phyloP scores from a whole-genome alignment of 2,888 invertebrate genomes.

The Eurytoma californica region DNA sequence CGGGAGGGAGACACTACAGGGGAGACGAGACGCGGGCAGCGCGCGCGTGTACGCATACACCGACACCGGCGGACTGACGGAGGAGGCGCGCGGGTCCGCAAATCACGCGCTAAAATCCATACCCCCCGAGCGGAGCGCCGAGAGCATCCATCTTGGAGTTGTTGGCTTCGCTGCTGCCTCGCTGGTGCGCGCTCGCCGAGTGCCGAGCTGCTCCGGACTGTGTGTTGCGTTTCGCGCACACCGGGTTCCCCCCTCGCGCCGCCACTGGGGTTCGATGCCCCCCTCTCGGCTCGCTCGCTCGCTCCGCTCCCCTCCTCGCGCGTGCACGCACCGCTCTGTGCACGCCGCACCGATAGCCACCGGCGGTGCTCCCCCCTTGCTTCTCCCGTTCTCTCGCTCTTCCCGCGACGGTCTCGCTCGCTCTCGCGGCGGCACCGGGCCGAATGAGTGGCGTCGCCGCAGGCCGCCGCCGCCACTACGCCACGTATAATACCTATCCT shows the following conservation, averaged over 20 bases:
- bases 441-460: constrained; percentile 3
- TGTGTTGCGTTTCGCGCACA: constrained; percentile 11
- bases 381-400: not conserved
- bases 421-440: not conserved
- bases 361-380: no score
- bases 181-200: not conserved
- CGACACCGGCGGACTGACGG: not conserved
- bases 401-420: not conserved
- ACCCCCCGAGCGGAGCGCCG: constrained; percentile 54
- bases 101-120: constrained; percentile 69
- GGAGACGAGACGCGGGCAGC: not conserved
- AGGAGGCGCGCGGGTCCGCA: not conserved
- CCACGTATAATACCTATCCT: no score
- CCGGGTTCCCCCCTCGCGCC: not conserved
- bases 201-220: constrained; percentile 7
- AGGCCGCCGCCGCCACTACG: not conserved
- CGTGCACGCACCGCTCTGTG: no score
- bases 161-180: constrained; percentile 43
- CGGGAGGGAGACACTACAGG: not conserved
- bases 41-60: constrained; percentile 7
- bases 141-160: constrained; percentile 70
- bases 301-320: no score
- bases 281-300: constrained; percentile 6
- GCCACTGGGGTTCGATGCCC: constrained; percentile 14
- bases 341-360: no score